Evolutionary conservation across 2,797 vertebrate genomes (phyloP), one percentile per base, ranked within the genome.

Genomic region (Salarias fasciatus): DNA sequence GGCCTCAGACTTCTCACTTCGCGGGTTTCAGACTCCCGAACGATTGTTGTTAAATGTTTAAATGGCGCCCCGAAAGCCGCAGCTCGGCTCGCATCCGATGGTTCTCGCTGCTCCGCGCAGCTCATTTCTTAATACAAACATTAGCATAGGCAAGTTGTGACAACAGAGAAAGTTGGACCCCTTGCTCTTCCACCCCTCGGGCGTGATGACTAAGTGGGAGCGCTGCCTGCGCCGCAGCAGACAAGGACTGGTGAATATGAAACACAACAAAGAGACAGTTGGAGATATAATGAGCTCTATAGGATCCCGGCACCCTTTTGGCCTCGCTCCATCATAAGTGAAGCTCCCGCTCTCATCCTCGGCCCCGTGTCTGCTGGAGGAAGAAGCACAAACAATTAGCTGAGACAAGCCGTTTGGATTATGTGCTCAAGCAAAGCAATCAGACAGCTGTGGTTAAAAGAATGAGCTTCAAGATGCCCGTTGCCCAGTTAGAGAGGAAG

Each of bases 401-500:
- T 75, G 77, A 82, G 83, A 85, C 89, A 75, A 88, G 86, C 75
- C 66, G 68, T 83, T 84, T 77, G 86, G 86, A 88, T 90, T 89
- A 89, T 86, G 88, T 85, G 79, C 84, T 87, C 80, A 79, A 87
- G 67, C 88, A 81, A 74, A 88, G 86, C 81, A 83, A 91, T 90
- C 85, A 78, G 84, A 82, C 85, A 82, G 82, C 86, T 51, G 74
- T 45, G 68, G 76, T 77, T 88, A 88, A 84, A 89, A 86, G 81
- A 89, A 86, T 71, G 77, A 77, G 79, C 72, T 80, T 85, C 86
- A 86, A 79, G 90, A 92, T 79, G 86, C 75, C 87, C 80, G 46
- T 57, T 73, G 86, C 77, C 89, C 94, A 80, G 83, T 94, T 94
- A 93, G 90, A 77, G 82, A 88, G 79, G 67, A 92, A 90, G 89